These are phyloP conservation scores for Phortica magna DNA, from an alignment of 2,888 invertebrate species.

Conservation along the genomic window DNA sequence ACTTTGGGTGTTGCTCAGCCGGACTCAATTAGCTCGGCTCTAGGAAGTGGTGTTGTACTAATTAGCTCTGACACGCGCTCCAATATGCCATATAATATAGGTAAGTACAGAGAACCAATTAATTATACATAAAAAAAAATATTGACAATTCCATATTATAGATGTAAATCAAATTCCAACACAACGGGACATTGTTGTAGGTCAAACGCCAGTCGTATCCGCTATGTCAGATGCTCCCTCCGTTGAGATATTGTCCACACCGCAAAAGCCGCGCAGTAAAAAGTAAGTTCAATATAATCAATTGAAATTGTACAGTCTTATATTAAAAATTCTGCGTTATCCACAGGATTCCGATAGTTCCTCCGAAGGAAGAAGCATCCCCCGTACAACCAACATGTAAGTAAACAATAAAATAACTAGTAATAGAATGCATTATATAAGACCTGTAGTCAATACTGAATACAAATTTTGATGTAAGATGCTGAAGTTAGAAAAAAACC, in stretches of 20 bases:
- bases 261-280: constrained; percentile 78
- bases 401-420: constrained; percentile 35
- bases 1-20: constrained; percentile 50
- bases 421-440: too few relatives aligned
- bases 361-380: constrained; percentile 58
- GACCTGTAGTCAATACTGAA: too few relatives aligned
- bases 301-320: neutral
- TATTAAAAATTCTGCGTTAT: neutral
- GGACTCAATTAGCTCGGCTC: constrained; percentile 43
- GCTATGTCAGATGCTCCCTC: constrained; percentile 84
- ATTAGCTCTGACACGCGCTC: constrained; percentile 46
- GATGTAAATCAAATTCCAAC: constrained; percentile 54
- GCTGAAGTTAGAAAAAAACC: too few relatives aligned
- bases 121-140: neutral
- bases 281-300: constrained; percentile 57
- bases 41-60: constrained; percentile 37
- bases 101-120: constrained; percentile 43
- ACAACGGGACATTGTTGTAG: constrained; percentile 57
- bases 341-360: constrained; percentile 65
- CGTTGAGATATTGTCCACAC: constrained; percentile 75
- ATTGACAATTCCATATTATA: constrained; percentile 11
- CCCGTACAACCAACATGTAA: constrained; percentile 46
- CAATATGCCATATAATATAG: constrained; percentile 54
- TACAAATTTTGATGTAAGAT: too few relatives aligned
- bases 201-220: constrained; percentile 83